Evolutionary conservation across 1,140 invertebrate genomes (phyloP).

Genomic region (Fopius arisanus): DNA sequence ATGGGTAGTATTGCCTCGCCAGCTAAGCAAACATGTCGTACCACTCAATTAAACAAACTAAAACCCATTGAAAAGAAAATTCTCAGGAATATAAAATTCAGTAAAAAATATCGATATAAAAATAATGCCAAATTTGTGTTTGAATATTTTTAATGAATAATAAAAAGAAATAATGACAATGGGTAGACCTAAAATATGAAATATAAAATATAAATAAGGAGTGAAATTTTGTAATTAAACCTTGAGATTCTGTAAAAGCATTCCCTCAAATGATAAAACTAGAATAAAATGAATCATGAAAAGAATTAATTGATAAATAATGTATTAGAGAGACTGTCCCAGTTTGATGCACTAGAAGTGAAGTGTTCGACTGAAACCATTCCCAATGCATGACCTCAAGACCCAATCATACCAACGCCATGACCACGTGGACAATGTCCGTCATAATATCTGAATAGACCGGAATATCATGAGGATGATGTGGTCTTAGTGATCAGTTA

Average conservation of each 20-base stretch:
- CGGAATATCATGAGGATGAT: neutral
- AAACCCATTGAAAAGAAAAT: neutral
- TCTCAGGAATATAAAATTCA: neutral
- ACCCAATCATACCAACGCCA: neutral
- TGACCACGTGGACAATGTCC: neutral
- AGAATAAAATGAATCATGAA: no score
- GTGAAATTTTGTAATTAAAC: no score
- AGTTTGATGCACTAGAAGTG: neutral
- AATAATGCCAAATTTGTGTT: no score
- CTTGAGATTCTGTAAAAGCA: no score
- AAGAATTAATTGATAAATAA: neutral
- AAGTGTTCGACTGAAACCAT: neutral
- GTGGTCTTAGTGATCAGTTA: neutral
- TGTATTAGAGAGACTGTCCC: neutral
- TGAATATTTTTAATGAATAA: no score
- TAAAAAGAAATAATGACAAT: no score
- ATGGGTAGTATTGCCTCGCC: constrained; percentile 58
- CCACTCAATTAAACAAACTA: neutral
- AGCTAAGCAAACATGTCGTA: constrained; percentile 42
- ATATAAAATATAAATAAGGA: no score
- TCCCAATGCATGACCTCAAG: no score
- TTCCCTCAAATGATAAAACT: no score
- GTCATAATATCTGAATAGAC: constrained; percentile 7
- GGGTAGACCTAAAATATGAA: no score
- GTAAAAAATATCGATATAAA: neutral